A percentile compares a stretch with the other conserved stretches of the same genome.
phyloP scores from a whole-genome alignment of 2,888 invertebrate genomes.

The Torymus aiolomorphi region DNA sequence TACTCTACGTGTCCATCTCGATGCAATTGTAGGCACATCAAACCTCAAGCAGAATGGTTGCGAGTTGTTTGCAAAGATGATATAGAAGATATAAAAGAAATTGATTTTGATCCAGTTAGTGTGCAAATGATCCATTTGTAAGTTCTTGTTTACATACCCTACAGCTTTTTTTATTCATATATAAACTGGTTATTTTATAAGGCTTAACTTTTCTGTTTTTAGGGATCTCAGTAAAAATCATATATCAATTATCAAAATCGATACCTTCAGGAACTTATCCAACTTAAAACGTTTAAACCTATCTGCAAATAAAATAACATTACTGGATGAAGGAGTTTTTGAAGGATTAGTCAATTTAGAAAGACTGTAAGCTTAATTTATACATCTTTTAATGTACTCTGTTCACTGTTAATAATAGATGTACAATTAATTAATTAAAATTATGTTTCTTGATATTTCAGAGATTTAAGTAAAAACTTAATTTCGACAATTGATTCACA shows the following conservation, averaged over 20 bases:
- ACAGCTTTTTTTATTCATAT: background rate
- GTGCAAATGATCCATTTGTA: slow-evolving; percentile 82
- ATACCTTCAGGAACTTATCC: slow-evolving; percentile 70
- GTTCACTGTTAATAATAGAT: too few relatives aligned
- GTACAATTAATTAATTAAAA: background rate
- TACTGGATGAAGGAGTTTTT: slow-evolving; percentile 83
- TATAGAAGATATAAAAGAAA: slow-evolving; percentile 79
- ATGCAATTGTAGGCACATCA: slow-evolving; percentile 79
- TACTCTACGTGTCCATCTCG: slow-evolving; percentile 77
- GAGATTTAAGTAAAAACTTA: slow-evolving; percentile 88
- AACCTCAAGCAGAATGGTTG: slow-evolving; percentile 78
- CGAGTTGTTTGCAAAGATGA: slow-evolving; percentile 81
- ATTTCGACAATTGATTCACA: slow-evolving; percentile 84
- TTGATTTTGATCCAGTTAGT: slow-evolving; percentile 80
- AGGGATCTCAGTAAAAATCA: slow-evolving; percentile 82
- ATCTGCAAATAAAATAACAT: slow-evolving; percentile 83
- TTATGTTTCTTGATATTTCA: slow-evolving; percentile 71
- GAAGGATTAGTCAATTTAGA: slow-evolving; percentile 82
- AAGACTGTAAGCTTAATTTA: slow-evolving; percentile 80
- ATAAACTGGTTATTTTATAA: slow-evolving; percentile 19
- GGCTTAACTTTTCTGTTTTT: slow-evolving; percentile 66
- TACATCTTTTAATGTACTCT: background rate
- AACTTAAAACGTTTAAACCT: slow-evolving; percentile 80
- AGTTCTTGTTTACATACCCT: slow-evolving; percentile 70
- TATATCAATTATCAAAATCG: slow-evolving; percentile 77